Percentiles rank a stretch among this genome's conserved stretches.
Conservation (phyloP, 2,113 vertebrate species). For the Emydocephalus ijimae region DNA sequence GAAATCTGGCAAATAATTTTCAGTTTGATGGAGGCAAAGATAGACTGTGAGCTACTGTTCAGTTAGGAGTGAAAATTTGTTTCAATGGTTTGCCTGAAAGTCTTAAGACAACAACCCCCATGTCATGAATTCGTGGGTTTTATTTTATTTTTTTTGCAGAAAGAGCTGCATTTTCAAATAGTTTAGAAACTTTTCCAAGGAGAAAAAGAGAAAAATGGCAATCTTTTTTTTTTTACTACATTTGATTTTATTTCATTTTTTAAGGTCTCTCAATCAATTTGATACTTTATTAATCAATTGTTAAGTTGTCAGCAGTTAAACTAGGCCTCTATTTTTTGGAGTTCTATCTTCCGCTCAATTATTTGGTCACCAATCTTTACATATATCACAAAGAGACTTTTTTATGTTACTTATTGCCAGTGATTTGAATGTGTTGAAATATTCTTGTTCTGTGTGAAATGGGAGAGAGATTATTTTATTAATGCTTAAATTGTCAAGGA, state of each 20-base stretch:
- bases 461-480: background rate
- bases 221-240: background rate
- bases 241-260: background rate
- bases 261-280: background rate
- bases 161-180: background rate
- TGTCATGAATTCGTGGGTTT: background rate
- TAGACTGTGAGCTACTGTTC: conserved; percentile 8
- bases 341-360: background rate
- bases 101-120: background rate
- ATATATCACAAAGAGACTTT: background rate
- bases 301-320: background rate
- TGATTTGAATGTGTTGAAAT: background rate
- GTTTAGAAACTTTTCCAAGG: background rate
- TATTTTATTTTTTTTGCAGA: background rate
- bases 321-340: no score
- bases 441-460: background rate
- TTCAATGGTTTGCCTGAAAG: background rate
- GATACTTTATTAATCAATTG: background rate
- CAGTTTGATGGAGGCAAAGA: conserved; percentile 50
- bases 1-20: conserved; percentile 56
- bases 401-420: background rate
- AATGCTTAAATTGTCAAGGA: background rate
- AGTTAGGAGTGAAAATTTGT: background rate
- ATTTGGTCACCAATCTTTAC: background rate
- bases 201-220: background rate